Evolutionary conservation across 1,140 invertebrate species (phyloP).

Genomic region (honey bee (Apis mellifera)): Amel_HAv3.1 CM009942.2:691001-691500

Average conservation of each 20-base stretch:
- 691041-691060: neutral
- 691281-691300: too few species aligned
- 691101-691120: neutral
- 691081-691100: neutral
- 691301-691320: too few species aligned
- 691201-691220: too few species aligned
- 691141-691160: neutral
- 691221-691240: too few species aligned
- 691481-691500: neutral
- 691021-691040: neutral
- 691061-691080: neutral
- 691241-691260: too few species aligned
- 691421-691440: neutral
- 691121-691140: neutral
- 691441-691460: neutral
- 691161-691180: too few species aligned
- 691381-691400: constrained; percentile 43
- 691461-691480: constrained; percentile 17
- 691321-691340: too few species aligned
- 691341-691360: constrained; percentile 20
- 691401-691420: neutral
- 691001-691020: neutral
- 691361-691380: neutral
- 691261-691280: neutral
- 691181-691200: too few species aligned